phyloP scores from a whole-genome alignment of 1,140 invertebrate genomes.

The Lordiphosa mommai region DNA sequence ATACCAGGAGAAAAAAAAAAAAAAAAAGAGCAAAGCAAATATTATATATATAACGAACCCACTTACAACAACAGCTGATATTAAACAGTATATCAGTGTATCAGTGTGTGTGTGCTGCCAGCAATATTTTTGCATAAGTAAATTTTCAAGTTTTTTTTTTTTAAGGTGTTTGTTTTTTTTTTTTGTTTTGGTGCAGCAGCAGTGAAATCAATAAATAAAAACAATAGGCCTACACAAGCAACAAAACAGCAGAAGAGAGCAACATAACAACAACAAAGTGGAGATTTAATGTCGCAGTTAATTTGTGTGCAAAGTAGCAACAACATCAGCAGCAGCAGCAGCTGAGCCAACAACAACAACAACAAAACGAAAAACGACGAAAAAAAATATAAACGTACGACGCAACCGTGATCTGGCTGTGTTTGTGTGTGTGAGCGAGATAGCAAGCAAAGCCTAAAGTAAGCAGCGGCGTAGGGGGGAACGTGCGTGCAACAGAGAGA shows the following conservation, averaged over 20 bases:
- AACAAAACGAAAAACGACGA: constrained; percentile 28
- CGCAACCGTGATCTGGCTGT: constrained; percentile 39
- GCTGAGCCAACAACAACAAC: constrained; percentile 37
- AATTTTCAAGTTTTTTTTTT: constrained; percentile 4
- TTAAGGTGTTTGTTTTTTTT: constrained; percentile 18
- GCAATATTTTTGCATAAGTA: no score
- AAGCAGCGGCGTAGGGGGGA: not conserved
- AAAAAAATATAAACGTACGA: constrained; percentile 66
- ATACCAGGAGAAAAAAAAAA: constrained; percentile 11
- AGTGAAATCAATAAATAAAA: constrained; percentile 28
- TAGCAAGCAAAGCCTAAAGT: constrained; percentile 26
- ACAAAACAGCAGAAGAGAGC: constrained; percentile 22
- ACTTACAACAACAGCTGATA: not conserved
- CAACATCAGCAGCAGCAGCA: constrained; percentile 39
- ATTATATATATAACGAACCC: not conserved
- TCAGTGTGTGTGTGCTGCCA: not conserved
- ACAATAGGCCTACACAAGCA: constrained; percentile 16
- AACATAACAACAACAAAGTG: constrained; percentile 18
- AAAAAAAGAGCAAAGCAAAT: not conserved
- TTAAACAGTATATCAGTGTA: not conserved
- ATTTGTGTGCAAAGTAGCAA: constrained; percentile 60
- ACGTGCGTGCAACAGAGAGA: constrained; percentile 1
- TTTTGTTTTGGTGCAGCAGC: constrained; percentile 36
- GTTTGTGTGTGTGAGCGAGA: constrained; percentile 51
- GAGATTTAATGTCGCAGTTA: constrained; percentile 72